Conservation (phyloP, 2,888 invertebrate genomes). For the Netelia melanura region DNA sequence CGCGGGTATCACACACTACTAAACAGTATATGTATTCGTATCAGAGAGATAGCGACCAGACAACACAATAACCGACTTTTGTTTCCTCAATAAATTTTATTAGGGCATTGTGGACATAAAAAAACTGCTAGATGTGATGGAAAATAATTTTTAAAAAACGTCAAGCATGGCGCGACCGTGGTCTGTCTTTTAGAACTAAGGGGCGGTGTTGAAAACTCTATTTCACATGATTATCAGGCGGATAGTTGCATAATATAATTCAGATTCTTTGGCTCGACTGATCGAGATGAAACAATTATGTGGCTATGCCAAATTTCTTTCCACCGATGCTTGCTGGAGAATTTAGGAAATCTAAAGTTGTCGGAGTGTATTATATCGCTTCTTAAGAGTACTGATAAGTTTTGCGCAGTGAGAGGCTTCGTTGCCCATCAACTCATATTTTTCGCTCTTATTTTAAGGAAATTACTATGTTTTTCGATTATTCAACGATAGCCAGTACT, state of each 20-base stretch:
- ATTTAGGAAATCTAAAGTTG: not conserved
- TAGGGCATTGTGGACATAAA: too few species aligned
- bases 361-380: not conserved
- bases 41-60: not conserved
- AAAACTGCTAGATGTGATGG: not conserved
- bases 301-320: too few species aligned
- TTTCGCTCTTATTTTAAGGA: slow-evolving; percentile 43
- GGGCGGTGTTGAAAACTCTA: too few species aligned
- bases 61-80: not conserved
- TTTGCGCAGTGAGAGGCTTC: not conserved
- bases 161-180: too few species aligned
- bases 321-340: too few species aligned
- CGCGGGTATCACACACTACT: not conserved
- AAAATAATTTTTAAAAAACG: slow-evolving; percentile 7
- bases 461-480: slow-evolving; percentile 17
- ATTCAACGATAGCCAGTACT: slow-evolving; percentile 29
- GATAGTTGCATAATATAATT: too few species aligned
- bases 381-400: not conserved
- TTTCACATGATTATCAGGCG: too few species aligned
- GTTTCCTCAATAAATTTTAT: too few species aligned
- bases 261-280: too few species aligned
- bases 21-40: not conserved
- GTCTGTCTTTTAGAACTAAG: too few species aligned
- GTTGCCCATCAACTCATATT: slow-evolving; percentile 21
- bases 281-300: too few species aligned